A percentile compares a stretch with the other conserved stretches of the same genome.
Conservation (phyloP, 2,888 invertebrate species). For the Phragmatobia fuliginosa region DNA sequence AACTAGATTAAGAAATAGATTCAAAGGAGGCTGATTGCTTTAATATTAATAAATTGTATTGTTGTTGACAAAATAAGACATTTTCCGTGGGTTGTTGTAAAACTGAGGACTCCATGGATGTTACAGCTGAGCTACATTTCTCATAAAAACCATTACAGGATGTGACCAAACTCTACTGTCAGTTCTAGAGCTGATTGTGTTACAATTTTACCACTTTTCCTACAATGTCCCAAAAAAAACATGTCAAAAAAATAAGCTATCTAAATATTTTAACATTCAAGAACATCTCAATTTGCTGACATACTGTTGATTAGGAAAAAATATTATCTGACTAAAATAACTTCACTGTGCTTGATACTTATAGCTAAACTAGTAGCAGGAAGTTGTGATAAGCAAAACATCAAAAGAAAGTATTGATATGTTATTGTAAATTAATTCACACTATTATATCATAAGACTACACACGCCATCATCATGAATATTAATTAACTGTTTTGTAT, state of each 20-base stretch:
- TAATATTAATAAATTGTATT: too few relatives aligned
- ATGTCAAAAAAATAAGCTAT: neutral
- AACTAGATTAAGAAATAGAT: too few relatives aligned
- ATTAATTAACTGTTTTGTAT: neutral
- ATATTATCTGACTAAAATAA: neutral
- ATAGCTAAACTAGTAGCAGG: neutral
- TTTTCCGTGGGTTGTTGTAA: too few relatives aligned
- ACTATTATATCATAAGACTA: neutral
- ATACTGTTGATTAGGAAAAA: neutral
- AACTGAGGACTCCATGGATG: too few relatives aligned
- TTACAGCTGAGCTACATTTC: neutral
- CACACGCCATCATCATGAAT: neutral
- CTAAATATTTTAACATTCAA: neutral
- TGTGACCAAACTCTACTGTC: too few relatives aligned
- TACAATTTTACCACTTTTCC: too few relatives aligned
- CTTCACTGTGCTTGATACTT: neutral
- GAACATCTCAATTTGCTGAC: neutral
- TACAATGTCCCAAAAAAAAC: neutral
- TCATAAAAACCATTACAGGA: neutral
- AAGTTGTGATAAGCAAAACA: neutral
- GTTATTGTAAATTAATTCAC: neutral
- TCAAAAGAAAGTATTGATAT: neutral
- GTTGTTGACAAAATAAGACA: too few relatives aligned
- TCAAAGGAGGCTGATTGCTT: too few relatives aligned
- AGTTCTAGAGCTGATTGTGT: too few relatives aligned